These are phyloP conservation scores for Aphodius sticticus DNA, from an alignment of 2,888 invertebrate species.

Conservation along the genomic window DNA sequence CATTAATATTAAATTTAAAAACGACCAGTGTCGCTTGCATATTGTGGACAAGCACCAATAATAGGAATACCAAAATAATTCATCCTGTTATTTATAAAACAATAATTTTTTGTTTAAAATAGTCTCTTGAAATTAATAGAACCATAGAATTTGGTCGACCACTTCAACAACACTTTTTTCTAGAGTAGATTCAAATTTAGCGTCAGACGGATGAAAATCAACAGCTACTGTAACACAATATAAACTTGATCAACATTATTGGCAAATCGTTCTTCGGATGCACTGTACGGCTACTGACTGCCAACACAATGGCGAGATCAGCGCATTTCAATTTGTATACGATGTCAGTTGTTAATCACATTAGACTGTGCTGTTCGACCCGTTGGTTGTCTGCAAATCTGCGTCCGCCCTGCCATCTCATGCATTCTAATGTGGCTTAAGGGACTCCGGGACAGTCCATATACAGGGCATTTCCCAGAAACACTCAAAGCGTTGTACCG, in stretches of 20 bases:
- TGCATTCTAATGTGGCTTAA: slow-evolving; percentile 4
- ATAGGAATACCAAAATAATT: too few relatives aligned
- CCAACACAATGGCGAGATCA: background rate
- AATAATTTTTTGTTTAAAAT: too few relatives aligned
- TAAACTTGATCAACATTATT: background rate
- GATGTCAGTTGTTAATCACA: background rate
- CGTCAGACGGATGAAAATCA: too few relatives aligned
- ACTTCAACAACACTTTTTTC: too few relatives aligned
- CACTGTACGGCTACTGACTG: background rate
- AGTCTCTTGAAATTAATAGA: too few relatives aligned
- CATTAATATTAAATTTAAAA: too few relatives aligned
- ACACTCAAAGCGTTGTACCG: background rate
- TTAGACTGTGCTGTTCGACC: background rate
- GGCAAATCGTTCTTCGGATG: background rate
- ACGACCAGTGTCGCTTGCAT: too few relatives aligned
- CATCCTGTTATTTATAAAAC: too few relatives aligned
- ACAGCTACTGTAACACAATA: background rate
- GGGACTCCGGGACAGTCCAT: background rate
- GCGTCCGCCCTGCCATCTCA: background rate
- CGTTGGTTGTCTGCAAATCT: background rate
- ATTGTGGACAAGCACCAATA: too few relatives aligned
- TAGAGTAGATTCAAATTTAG: too few relatives aligned
- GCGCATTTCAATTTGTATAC: slow-evolving; percentile 4
- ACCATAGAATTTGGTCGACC: too few relatives aligned
- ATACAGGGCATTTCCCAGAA: background rate